Conservation (phyloP, 1,140 invertebrate genomes). For the Heterodera carotae region DNA sequence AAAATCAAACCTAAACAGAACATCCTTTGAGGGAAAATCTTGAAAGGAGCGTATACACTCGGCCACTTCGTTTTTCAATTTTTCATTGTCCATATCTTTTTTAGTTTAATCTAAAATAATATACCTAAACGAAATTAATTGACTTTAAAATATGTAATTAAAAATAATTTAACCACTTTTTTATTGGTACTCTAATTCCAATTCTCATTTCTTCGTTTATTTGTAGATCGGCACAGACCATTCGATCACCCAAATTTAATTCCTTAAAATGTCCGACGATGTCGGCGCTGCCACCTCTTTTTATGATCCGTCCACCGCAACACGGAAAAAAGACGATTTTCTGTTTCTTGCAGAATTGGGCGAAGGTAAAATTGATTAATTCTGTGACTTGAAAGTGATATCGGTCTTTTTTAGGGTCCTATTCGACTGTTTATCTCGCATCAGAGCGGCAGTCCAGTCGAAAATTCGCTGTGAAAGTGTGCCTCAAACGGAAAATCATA, state of each 20-base stretch:
- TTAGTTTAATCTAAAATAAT: too few relatives aligned
- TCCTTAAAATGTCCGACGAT: not conserved
- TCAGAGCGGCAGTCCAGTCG: constrained; percentile 25
- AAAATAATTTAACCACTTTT: too few relatives aligned
- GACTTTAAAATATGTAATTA: too few relatives aligned
- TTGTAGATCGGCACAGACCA: too few relatives aligned
- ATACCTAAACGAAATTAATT: too few relatives aligned
- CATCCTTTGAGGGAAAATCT: constrained; percentile 23
- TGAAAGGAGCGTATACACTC: constrained; percentile 5
- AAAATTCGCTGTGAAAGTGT: constrained; percentile 49
- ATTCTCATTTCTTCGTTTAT: too few relatives aligned
- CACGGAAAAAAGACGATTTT: constrained; percentile 35
- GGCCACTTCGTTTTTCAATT: constrained; percentile 15
- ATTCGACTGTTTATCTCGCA: constrained; percentile 49
- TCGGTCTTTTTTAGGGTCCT: constrained; percentile 35
- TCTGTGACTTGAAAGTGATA: too few relatives aligned
- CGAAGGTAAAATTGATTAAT: constrained; percentile 15
- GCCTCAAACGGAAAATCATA: constrained; percentile 45
- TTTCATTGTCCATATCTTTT: not conserved
- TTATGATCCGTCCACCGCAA: not conserved
- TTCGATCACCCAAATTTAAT: too few relatives aligned
- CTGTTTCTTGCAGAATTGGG: constrained; percentile 46
- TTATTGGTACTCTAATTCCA: too few relatives aligned
- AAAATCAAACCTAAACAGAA: constrained; percentile 20
- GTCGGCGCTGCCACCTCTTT: not conserved